These are phyloP conservation scores for Myotis myotis DNA, from an alignment of 2,797 vertebrate species.

Conservation along the genomic window DNA sequence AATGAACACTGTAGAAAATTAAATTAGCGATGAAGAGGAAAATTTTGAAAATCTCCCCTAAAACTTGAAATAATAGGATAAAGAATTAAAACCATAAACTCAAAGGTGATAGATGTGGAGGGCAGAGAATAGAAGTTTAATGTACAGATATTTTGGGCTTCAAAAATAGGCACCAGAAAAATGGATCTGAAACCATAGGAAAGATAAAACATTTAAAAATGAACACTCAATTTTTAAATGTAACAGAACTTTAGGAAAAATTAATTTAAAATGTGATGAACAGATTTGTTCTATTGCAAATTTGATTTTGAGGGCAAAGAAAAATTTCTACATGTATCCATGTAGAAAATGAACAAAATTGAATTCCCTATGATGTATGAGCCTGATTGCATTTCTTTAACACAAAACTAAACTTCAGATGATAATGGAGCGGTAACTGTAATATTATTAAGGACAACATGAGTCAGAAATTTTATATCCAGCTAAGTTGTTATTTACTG, in stretches of 20 bases:
- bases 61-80: neutral
- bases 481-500: neutral
- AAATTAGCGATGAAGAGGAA: neutral
- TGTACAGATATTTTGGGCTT: neutral
- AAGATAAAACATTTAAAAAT: neutral
- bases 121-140: neutral
- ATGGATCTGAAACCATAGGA: neutral
- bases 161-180: neutral
- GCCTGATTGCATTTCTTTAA: neutral
- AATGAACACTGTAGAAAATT: neutral
- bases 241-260: constrained; percentile 8
- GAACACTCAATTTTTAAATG: neutral
- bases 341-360: neutral
- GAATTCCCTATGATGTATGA: neutral
- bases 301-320: neutral
- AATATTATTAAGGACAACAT: neutral
- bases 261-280: neutral
- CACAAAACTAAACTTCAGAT: neutral
- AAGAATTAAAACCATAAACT: constrained; percentile 7
- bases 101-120: neutral
- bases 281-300: neutral
- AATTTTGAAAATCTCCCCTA: neutral
- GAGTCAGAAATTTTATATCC: neutral
- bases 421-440: neutral
- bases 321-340: neutral